Percentiles rank a stretch among this genome's conserved stretches.
These are phyloP conservation scores for Oxytorus armatus DNA, from an alignment of 2,888 invertebrate species.

Conservation along the genomic window DNA sequence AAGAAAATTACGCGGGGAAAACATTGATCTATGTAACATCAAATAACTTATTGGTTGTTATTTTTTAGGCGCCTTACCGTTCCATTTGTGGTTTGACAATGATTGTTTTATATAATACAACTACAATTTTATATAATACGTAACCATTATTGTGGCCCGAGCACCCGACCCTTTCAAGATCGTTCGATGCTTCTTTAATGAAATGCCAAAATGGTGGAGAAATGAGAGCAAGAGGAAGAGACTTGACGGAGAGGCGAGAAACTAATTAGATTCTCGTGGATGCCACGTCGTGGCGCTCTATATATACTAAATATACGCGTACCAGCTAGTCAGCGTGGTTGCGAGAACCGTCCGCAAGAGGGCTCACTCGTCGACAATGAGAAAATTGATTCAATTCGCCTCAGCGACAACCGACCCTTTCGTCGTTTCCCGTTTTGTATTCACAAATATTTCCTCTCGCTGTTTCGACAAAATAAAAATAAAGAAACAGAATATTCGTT, in stretches of 20 bases:
- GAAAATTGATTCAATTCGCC: slow-evolving; percentile 72
- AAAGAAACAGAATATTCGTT: background rate
- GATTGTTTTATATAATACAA: too few species aligned
- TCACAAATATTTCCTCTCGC: slow-evolving; percentile 52
- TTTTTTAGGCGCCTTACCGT: too few species aligned
- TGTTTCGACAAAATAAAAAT: too few species aligned
- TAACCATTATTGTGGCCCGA: background rate
- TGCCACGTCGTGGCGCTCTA: slow-evolving; percentile 9
- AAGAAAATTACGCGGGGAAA: too few species aligned
- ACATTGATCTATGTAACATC: too few species aligned
- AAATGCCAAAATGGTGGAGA: slow-evolving; percentile 1
- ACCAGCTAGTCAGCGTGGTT: background rate
- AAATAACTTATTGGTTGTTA: too few species aligned
- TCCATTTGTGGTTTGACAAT: too few species aligned
- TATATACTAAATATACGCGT: slow-evolving; percentile 2
- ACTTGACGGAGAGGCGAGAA: slow-evolving; percentile 27
- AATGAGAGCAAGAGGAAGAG: background rate
- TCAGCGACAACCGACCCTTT: slow-evolving; percentile 47
- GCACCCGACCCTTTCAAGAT: slow-evolving; percentile 18
- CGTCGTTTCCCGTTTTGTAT: slow-evolving; percentile 64
- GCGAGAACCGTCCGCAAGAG: slow-evolving; percentile 13
- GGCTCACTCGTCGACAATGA: slow-evolving; percentile 46
- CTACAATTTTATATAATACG: too few species aligned
- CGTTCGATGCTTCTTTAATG: slow-evolving; percentile 9
- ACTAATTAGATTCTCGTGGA: slow-evolving; percentile 63